Evolutionary conservation across 2,888 invertebrate genomes (phyloP), one percentile per base, ranked within the genome.

Genomic region (Drosophila bunnanda): DNA sequence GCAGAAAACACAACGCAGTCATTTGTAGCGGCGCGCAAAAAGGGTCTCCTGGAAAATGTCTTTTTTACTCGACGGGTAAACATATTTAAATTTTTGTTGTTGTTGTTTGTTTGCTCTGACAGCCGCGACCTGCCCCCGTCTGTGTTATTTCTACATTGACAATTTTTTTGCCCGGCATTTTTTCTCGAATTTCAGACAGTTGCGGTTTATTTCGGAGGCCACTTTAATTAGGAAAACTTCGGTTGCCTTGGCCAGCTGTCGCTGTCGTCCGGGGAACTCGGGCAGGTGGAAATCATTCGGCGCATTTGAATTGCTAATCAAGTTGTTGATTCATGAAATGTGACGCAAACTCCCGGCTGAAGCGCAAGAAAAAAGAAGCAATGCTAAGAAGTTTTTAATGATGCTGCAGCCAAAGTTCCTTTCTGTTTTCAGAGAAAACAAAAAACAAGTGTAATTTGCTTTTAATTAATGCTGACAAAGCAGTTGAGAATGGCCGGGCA

Each of bases 291-390:
- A 36, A 54, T 52, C 41, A 54, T 25, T 34, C 28, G 34, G 25
- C 76, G 57, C 70, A 82, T 82, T 86, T 86, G 84, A 83, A 82
- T 82, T 82, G 86, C 83, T 79, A 82, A 82, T 82, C 79, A 79
- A 74, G 74, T 66, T 76, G 78, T 86, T 78, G 77, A 74, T 74
- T 77, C 79, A 68, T 75, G 70, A 70, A 70, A 70, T 70, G 54
- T 54, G 61, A 70, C 61, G 62, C 60, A 55, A 67, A 55, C 61
- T 71, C 66, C 20, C 52, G 38, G 41, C 13, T 43, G 52, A 58
- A 44, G n/a, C 15, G 13, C 34, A 34, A 20, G 52, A 44, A 39
- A 13, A 34, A 25, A 12, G 30, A 48, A 12, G 44, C 22, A 68
- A 41, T 61, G 54, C 79, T 81, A 78, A 86, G 81, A 82, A 86